phyloP scores from a whole-genome alignment of 2,888 invertebrate genomes.

The Eupithecia dodoneata region DNA sequence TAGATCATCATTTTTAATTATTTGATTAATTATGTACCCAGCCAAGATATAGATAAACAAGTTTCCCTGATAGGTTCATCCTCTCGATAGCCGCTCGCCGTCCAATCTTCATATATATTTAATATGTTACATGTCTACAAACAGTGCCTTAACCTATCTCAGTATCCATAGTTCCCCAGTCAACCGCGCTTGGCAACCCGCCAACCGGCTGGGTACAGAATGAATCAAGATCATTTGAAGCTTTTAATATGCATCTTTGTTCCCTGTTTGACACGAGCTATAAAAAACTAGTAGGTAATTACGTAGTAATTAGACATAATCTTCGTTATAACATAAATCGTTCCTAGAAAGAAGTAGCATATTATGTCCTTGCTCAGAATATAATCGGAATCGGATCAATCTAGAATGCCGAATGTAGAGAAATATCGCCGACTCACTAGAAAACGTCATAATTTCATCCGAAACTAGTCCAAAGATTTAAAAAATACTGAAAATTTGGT shows the following conservation, averaged over 20 bases:
- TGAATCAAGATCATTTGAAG: constrained; percentile 32
- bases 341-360: neutral
- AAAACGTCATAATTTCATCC: neutral
- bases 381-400: neutral
- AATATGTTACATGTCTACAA: neutral
- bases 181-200: constrained; percentile 34
- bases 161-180: constrained; percentile 23
- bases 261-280: neutral
- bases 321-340: no score
- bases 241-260: constrained; percentile 1
- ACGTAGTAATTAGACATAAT: neutral
- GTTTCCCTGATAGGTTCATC: no score
- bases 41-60: no score
- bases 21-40: no score
- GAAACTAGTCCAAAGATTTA: no score
- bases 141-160: constrained; percentile 28
- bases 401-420: neutral
- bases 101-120: no score
- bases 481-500: no score
- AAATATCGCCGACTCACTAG: neutral
- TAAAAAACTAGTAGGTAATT: neutral
- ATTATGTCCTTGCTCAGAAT: neutral
- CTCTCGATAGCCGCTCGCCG: no score
- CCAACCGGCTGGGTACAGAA: constrained; percentile 47
- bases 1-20: no score